Evolutionary conservation across 2,113 vertebrate genomes (phyloP), one percentile per base, ranked within the genome.

Genomic region (Aspidoscelis tigris): DNA sequence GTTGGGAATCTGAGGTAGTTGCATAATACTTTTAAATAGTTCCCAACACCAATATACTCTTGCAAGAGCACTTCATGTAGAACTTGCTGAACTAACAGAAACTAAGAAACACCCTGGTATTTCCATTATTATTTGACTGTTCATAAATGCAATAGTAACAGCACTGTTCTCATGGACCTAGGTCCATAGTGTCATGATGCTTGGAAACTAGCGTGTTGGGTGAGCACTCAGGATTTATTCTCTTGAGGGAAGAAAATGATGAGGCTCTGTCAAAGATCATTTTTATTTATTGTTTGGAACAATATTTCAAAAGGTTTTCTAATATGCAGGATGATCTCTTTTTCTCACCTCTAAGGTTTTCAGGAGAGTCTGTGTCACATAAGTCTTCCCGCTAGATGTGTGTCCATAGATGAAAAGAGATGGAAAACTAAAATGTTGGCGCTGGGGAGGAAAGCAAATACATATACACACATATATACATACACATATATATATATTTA

Each of bases 381-480:
- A 97, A 44, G 98, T 99, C 93, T 99, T 99, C 78, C 98, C 99
- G 87, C 98, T 97, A 66, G 98, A 96, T 64, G 96, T 97, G 88
- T 99, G 98, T 65, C 99, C 98, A 1, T 99, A 99, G 87, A 99
- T 97, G 92, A 99, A 99, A 92, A 99, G 89, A 5, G 98, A 98
- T 12, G 98, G 97, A 91, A 97, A 97, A 91, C 97, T 97, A 90
- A 95, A 97, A 47, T 99, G 98, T 74, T 98, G 94, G 24, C 96
- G 97, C 99, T 99, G 58, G 80, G 9, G 0, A 2, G 89, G 22
- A 77, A 47, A 66, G 66, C 33, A 33, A 33, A 33, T 33, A 33
- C 33, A 33, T 33, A 33, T 33, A 33, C 33, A 33, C 33, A 33
- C 33, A 33, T 33, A 33, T 33, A 33, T 33, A 33, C 33, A 33